phyloP scores from a whole-genome alignment of 2,797 vertebrate species.

The Pogonophryne albipinna region DNA sequence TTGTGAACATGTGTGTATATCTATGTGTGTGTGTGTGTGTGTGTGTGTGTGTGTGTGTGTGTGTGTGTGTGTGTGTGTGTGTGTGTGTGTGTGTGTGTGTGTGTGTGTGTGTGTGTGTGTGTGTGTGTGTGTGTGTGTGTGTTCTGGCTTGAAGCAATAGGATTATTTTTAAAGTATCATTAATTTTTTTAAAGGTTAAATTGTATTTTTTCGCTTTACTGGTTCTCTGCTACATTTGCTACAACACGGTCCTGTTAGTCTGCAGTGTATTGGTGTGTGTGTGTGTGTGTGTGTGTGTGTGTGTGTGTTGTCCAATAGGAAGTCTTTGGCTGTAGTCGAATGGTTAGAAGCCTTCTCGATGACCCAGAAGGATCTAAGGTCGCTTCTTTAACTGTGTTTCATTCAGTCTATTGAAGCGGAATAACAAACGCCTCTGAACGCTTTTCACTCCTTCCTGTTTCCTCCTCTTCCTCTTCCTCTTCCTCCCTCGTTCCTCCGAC shows the following conservation, averaged over 20 bases:
- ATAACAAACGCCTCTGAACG: slow-evolving; percentile 38
- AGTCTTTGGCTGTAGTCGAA: too few relatives aligned
- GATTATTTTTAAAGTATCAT: too few relatives aligned
- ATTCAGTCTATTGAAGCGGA: slow-evolving; percentile 40
- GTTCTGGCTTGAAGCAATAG: too few relatives aligned
- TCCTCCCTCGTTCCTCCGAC: slow-evolving; percentile 79
- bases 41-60: neutral
- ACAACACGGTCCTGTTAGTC: slow-evolving; percentile 37
- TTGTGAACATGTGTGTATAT: slow-evolving; percentile 1
- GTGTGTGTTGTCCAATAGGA: too few relatives aligned
- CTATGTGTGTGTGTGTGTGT: slow-evolving; percentile 6
- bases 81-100: slow-evolving; percentile 17
- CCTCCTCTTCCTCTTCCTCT: slow-evolving; percentile 39
- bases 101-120: neutral
- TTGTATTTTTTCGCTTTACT: too few relatives aligned
- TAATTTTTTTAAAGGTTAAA: too few relatives aligned
- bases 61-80: neutral
- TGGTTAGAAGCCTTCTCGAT: too few relatives aligned
- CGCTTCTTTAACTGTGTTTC: neutral
- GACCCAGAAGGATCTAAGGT: too few relatives aligned
- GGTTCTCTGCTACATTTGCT: slow-evolving; percentile 58
- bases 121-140: too few relatives aligned
- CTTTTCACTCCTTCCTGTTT: slow-evolving; percentile 11
- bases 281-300: slow-evolving; percentile 2
- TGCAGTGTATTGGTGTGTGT: neutral